These are phyloP conservation scores for Electrona antarctica DNA, from an alignment of 2,113 vertebrate species.

Conservation along the genomic window DNA sequence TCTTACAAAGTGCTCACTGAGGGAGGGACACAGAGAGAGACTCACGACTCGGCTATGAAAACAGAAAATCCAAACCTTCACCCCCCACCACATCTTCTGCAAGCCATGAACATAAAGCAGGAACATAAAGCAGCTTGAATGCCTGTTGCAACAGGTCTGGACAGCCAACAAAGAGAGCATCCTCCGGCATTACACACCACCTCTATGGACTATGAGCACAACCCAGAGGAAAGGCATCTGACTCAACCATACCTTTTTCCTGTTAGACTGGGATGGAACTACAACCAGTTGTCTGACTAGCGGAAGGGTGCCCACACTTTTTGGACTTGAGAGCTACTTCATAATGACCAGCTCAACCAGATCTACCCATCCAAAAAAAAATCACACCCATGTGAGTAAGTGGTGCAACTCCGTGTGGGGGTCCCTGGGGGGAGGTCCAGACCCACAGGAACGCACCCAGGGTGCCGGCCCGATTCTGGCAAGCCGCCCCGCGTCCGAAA, in stretches of 20 bases:
- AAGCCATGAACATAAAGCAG: slow-evolving; percentile 71
- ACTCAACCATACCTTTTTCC: slow-evolving; percentile 21
- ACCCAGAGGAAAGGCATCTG: slow-evolving; percentile 21
- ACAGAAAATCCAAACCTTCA: slow-evolving; percentile 73
- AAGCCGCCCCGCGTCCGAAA: too few species aligned
- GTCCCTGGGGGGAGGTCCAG: too few species aligned
- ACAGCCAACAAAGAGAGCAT: slow-evolving; percentile 58
- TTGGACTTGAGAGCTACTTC: too few species aligned
- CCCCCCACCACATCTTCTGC: slow-evolving; percentile 48
- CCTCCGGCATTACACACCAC: slow-evolving; percentile 7
- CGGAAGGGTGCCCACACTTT: not conserved
- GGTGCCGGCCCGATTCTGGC: too few species aligned
- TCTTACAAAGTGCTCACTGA: not conserved
- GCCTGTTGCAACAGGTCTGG: slow-evolving; percentile 62
- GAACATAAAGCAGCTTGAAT: slow-evolving; percentile 62
- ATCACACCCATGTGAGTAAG: too few species aligned
- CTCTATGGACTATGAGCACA: slow-evolving; percentile 47
- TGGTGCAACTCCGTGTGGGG: too few species aligned
- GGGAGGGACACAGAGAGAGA: slow-evolving; percentile 8
- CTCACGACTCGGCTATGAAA: not conserved
- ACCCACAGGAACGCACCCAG: too few species aligned
- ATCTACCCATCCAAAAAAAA: too few species aligned
- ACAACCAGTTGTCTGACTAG: slow-evolving; percentile 8
- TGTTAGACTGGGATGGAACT: slow-evolving; percentile 27
- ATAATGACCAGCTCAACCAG: too few species aligned